Conservation (phyloP, 1,140 invertebrate species). For the Artemia franciscana region DNA sequence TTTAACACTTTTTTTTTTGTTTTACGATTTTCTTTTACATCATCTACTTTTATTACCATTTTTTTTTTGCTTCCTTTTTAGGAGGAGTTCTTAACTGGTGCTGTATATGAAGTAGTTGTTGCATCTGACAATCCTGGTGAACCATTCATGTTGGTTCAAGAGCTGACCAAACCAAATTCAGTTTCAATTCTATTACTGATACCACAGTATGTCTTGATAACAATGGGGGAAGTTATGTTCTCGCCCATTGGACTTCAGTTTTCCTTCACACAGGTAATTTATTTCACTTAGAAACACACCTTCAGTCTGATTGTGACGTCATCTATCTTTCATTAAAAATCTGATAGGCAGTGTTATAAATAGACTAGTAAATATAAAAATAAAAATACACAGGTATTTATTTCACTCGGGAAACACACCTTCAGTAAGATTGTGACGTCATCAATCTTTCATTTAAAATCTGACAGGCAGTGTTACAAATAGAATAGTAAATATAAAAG, state of each 20-base stretch:
- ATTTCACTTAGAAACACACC: no score
- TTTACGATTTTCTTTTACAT: no score
- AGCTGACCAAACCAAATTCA: slow-evolving; percentile 36
- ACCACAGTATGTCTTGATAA: slow-evolving; percentile 67
- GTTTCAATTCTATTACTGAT: slow-evolving; percentile 59
- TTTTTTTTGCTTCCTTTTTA: neutral
- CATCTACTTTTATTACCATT: slow-evolving; percentile 6
- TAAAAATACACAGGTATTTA: no score
- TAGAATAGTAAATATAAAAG: no score
- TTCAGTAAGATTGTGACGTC: no score
- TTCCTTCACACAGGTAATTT: slow-evolving; percentile 45
- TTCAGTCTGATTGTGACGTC: no score
- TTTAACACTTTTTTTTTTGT: no score
- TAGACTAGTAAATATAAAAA: no score
- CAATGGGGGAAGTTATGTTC: slow-evolving; percentile 63
- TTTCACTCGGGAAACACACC: no score
- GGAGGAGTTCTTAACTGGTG: slow-evolving; percentile 1
- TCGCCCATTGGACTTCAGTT: slow-evolving; percentile 77
- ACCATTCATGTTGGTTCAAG: neutral
- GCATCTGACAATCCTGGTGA: neutral
- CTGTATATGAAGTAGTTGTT: slow-evolving; percentile 2
- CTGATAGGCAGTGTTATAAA: neutral
- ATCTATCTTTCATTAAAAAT: slow-evolving; percentile 1
- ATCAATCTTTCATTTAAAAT: no score
- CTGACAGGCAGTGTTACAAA: no score